Base-by-base conservation (phyloP, 2,797 vertebrate genomes). In the Loris lydekkerianus region DNA sequence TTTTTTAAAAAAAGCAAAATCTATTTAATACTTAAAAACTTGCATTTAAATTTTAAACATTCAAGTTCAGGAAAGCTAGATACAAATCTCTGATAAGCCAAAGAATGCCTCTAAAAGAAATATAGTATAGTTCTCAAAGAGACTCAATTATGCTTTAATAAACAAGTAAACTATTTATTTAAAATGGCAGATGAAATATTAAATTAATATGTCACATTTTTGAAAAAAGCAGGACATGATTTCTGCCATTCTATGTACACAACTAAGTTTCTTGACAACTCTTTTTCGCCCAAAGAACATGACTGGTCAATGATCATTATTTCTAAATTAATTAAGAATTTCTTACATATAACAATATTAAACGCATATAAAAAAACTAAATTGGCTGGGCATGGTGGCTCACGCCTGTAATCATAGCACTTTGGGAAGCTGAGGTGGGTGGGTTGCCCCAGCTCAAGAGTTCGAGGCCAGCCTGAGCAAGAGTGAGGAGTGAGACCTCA, bases 281-380 rank as follows among this genome's bases (percentile, higher is more conserved):
- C 53, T 94, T 85, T 83, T 60, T 40, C 14, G 14, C 10, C 31
- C 40, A 80, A 84, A 89, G 34, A 3, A 11, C 14, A 60, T 46
- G 56, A 78, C 61, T 29, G 82, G 43, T 56, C n/a, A 88, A 60
- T 27, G 20, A 91, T 81, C 8, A 72, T 91, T 84, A 96, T 43
- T 89, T 94, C 56, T 43, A 85, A 88, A 58, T 86, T 78, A 83
- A 25, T 91, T 80, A 94, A 83, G 10, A 94, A 91, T 91, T 84
- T 63, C 87, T 93, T 76, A 34, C 37, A 69, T 49, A 70, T 15
- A 20, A 49, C 43, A 63, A 58, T 69, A 76, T 78, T 63, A 89
- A 75, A 94, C 49, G 10, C 5, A 63, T 5, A n/a, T 4, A 89
- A 31, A 80, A 69, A 85, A 89, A 82, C 2, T 17, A 67, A 85